Evolutionary conservation across 1,140 invertebrate genomes (phyloP), one percentile per base, ranked within the genome.

Genomic region (Bombyx mandarina): DNA sequence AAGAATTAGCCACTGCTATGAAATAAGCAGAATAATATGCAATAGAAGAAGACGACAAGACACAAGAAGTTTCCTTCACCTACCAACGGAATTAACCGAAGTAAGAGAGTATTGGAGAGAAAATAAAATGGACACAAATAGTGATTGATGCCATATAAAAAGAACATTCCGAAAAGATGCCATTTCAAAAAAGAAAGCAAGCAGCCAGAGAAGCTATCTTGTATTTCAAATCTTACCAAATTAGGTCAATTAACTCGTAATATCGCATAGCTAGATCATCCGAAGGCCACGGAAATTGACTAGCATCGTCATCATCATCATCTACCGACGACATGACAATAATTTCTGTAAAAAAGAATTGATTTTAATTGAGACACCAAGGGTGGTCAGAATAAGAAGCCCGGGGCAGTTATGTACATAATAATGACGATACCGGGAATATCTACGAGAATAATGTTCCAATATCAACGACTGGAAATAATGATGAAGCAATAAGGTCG

Each of bases 271-370:
- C 45, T 35, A 83, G 66, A 54, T 79, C 71, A 8, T 60, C 58
- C 1, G 77, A 72, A 8, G 80, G 78, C 22, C 64, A 54, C 10
- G 79, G 77, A 61, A 76, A 69, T 18, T 70, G 48, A 4, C 26
- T 42, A 51, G 50, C 71, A 48, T 72, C 63, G 4, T 35, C 26
- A 43, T 68, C 66, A 57, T 72, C 69, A 49, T 69, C 71, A 42
- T 56, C 49, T 47, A 83, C 73, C 47, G 80, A 77, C 2, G 77
- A 79, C 64, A 79, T 72, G 60, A 70, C 78, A 70, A 83, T 78
- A 51, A 74, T 51, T 62, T 83, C 78, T 80, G 80, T 69, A 81
- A 82, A 72, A 57, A 61, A 66, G 67, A 61, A 44, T 35, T 5
- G 2, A 35, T 35, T 35, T 35, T 35, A 35, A 35, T 35, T 35